Evolutionary conservation across 2,797 vertebrate species (phyloP).

Genomic region (Lophotriccus pileatus): DNA sequence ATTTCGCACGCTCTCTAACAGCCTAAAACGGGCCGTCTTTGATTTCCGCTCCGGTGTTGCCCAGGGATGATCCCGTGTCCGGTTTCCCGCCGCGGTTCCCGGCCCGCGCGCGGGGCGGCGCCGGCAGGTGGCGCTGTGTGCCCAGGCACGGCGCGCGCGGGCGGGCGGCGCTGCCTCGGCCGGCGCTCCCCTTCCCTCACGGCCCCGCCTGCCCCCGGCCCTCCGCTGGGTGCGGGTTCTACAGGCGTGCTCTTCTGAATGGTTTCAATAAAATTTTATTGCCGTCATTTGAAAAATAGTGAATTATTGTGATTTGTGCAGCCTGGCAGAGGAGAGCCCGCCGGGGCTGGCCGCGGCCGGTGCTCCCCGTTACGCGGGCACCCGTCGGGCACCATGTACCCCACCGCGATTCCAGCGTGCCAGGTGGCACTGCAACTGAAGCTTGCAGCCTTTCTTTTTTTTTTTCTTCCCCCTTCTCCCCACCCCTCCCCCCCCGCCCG

Average conservation of each 20-base stretch:
- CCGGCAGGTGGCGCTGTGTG: constrained; percentile 72
- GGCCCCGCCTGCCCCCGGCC: background rate
- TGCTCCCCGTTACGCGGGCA: background rate
- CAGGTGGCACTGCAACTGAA: background rate
- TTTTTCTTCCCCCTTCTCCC: too few relatives aligned
- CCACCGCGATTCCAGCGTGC: background rate
- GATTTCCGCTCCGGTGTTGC: background rate
- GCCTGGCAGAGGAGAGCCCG: constrained; percentile 2
- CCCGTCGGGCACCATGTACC: background rate
- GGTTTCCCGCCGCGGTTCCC: too few relatives aligned
- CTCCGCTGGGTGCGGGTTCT: constrained; percentile 13
- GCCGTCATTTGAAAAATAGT: constrained; percentile 59
- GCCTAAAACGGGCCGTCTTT: accelerated
- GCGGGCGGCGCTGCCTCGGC: background rate
- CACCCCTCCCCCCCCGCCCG: too few relatives aligned
- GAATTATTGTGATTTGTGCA: constrained; percentile 46
- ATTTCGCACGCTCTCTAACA: too few relatives aligned
- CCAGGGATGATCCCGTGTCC: background rate
- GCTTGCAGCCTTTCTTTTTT: background rate
- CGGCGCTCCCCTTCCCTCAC: background rate
- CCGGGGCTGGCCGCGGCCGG: background rate
- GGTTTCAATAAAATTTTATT: constrained; percentile 65
- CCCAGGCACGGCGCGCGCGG: background rate
- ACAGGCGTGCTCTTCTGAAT: constrained; percentile 56
- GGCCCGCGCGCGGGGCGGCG: background rate